phyloP scores from a whole-genome alignment of 2,113 vertebrate genomes.

The Odocoileus virginianus region DNA sequence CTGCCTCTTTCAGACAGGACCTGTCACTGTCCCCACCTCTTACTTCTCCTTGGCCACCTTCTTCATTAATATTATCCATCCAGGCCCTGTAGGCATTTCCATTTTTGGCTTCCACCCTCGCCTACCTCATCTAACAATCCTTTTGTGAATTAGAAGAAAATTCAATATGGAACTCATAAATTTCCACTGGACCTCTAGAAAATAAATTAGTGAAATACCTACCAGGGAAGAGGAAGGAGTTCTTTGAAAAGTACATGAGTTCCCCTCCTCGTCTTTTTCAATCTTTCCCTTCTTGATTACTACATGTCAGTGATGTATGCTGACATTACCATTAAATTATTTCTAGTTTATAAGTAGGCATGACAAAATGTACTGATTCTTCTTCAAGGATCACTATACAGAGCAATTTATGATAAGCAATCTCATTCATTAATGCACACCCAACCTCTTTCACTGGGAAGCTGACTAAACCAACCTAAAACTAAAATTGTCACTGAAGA shows the following conservation, averaged over 20 bases:
- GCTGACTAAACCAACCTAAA: background rate
- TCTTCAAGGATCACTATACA: background rate
- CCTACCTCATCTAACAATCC: background rate
- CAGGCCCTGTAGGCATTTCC: background rate
- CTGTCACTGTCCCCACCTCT: background rate
- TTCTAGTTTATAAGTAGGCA: conserved; percentile 1
- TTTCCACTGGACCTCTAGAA: background rate
- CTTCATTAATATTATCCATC: background rate
- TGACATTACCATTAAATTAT: background rate
- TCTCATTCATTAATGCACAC: background rate
- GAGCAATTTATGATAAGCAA: background rate
- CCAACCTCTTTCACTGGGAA: conserved; percentile 1
- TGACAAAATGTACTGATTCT: background rate
- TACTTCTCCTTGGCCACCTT: background rate
- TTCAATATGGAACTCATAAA: background rate
- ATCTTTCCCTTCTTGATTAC: background rate
- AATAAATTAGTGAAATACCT: background rate
- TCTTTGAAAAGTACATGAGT: background rate
- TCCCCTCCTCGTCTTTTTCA: background rate
- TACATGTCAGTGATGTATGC: background rate
- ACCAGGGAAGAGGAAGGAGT: background rate
- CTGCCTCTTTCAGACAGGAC: background rate
- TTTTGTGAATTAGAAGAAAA: background rate
- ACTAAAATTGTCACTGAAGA: background rate
- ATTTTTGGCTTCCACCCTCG: background rate